These are phyloP conservation scores for Axinella damicornis DNA, from an alignment of 37 sponge, comb jelly and placozoan genomes.

Conservation along the genomic window DNA sequence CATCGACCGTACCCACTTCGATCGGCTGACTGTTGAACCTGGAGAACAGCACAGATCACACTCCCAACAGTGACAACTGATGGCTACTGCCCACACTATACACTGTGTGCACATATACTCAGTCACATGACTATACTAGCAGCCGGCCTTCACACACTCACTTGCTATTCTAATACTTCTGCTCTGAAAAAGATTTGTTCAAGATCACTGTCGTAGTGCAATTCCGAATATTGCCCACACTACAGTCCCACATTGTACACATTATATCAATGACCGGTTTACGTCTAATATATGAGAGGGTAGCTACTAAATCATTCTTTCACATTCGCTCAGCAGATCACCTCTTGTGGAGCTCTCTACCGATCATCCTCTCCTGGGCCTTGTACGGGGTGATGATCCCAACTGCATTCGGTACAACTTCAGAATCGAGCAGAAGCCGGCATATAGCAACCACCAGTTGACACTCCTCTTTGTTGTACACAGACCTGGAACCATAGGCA, in stretches of 20 bases:
- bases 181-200: too few relatives aligned
- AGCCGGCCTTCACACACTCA: too few relatives aligned
- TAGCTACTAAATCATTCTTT: too few relatives aligned
- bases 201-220: too few relatives aligned
- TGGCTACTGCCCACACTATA: neutral
- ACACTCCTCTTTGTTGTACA: constrained; percentile 56
- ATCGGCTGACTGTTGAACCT: constrained; percentile 6
- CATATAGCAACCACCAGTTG: constrained; percentile 33
- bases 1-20: constrained; percentile 78
- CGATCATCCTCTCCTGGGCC: constrained; percentile 63
- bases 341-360: constrained; percentile 12
- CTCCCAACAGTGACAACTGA: neutral
- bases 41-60: neutral
- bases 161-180: too few relatives aligned
- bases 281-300: too few relatives aligned
- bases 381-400: constrained; percentile 88
- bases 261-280: too few relatives aligned
- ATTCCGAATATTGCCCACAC: too few relatives aligned
- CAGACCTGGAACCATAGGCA: constrained; percentile 15
- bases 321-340: neutral
- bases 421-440: constrained; percentile 13
- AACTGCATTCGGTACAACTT: constrained; percentile 24
- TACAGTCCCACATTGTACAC: too few relatives aligned
- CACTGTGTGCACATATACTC: too few relatives aligned
- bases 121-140: too few relatives aligned